A percentile compares a stretch with the other conserved stretches of the same genome.
Conservation (phyloP, 1,140 invertebrate genomes). For the Ptiloglossa arizonensis region DNA sequence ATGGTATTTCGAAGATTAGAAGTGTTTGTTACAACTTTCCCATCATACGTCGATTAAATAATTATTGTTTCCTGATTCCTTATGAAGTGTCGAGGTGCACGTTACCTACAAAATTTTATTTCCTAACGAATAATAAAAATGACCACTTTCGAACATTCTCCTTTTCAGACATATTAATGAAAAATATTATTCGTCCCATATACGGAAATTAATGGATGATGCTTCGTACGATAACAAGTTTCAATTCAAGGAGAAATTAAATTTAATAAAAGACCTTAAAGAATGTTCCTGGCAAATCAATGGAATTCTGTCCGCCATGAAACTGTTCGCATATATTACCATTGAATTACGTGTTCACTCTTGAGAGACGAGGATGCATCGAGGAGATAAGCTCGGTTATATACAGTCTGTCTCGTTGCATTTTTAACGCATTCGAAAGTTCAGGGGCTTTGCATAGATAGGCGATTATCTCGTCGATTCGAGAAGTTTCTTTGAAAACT, state of each 20-base stretch:
- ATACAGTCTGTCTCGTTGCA: slow-evolving; percentile 13
- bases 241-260: background rate
- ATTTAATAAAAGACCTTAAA: background rate
- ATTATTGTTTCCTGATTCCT: too few species aligned
- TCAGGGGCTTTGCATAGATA: slow-evolving; percentile 13
- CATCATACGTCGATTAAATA: too few species aligned
- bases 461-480: background rate
- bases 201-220: too few species aligned
- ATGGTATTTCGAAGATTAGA: too few species aligned
- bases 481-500: background rate
- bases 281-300: background rate
- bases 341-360: background rate
- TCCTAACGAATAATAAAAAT: too few species aligned
- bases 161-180: too few species aligned
- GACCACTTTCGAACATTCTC: too few species aligned
- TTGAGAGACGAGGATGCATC: background rate
- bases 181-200: too few species aligned
- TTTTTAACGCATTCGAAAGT: slow-evolving; percentile 28
- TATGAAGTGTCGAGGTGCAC: too few species aligned
- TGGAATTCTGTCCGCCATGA: background rate
- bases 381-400: slow-evolving; percentile 11
- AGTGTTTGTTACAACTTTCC: too few species aligned
- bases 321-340: background rate
- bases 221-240: too few species aligned
- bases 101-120: too few species aligned